Base-by-base conservation (phyloP, 2,888 invertebrate genomes). In the Mythimna loreyi region DNA sequence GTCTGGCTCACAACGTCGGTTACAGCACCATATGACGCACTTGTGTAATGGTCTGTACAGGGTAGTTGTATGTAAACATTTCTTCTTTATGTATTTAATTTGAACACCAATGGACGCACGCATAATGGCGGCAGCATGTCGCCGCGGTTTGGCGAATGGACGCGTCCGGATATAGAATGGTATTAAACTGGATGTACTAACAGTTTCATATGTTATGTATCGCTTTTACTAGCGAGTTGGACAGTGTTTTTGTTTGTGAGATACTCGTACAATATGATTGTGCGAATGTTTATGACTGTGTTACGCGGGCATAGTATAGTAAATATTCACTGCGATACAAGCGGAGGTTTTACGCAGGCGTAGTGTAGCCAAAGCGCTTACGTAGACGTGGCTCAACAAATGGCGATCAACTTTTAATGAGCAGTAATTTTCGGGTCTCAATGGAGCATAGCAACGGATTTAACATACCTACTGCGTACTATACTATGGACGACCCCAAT, bases 11-110 rank as follows among this genome's bases (percentile, higher is more conserved):
- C 61, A 74, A 73, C 62, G 78, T 80, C 70, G 75, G 80, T 82
- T 82, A 81, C 67, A 60, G 68, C 63, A 72, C 79, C 83, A 84
- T 82, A 73, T 81, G 84, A 85, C 84, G 84, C 82, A 68, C 79
- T 78, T 75, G 82, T 82, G 81, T 78, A 81, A 81, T 78, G 67
- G 78, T 73, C 78, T 81, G 80, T 80, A 78, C 80, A 75, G 67
- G 82, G 82, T 88, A 86, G 86, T 84, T 88, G 86, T 86, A 85
- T 89, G 91, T 92, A 90, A 89, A 92, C 90, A 91, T 87, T 87
- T 90, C 90, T 92, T 94, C 93, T 94, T 94, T 93, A 94, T 93
- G 93, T 92, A 92, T 95, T 94, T 95, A 94, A 94, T 94, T 94
- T 93, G 91, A 93, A 90, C 93, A 85, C 88, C 92, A 88, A 93